Conservation (phyloP, 2,888 invertebrate genomes). For the Apamea sordens region DNA sequence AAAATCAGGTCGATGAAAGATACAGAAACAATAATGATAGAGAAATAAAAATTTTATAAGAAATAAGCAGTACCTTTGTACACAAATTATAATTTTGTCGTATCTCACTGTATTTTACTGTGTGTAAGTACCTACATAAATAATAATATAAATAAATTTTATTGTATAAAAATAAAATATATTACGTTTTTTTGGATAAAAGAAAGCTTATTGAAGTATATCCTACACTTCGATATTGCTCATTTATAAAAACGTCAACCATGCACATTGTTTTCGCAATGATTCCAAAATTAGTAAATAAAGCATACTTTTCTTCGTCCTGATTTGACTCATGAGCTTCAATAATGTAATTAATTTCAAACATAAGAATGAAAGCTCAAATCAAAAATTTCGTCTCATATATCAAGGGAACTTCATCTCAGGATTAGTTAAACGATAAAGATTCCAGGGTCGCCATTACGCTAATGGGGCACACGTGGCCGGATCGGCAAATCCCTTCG, state of each 20-base stretch:
- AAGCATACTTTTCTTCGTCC: neutral
- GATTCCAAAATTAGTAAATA: neutral
- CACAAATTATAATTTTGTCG: no score
- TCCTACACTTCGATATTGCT: neutral
- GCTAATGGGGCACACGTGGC: conserved; percentile 89
- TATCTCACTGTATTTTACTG: no score
- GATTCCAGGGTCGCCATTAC: conserved; percentile 86
- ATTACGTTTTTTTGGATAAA: neutral
- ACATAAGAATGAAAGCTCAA: neutral
- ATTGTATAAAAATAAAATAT: no score
- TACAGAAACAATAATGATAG: neutral
- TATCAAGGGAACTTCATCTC: conserved; percentile 50
- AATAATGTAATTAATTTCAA: neutral
- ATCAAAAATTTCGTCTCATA: conserved; percentile 23
- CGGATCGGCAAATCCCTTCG: conserved; percentile 84
- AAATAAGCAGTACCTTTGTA: no score
- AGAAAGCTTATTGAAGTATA: neutral
- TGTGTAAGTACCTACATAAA: no score
- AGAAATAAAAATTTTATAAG: neutral
- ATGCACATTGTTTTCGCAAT: neutral
- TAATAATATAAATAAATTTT: no score
- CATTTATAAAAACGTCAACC: neutral
- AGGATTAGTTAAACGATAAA: conserved; percentile 74
- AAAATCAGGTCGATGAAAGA: neutral
- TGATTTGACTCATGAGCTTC: neutral